Percentiles rank a stretch among this genome's conserved stretches.
These are phyloP conservation scores for Ciconia maguari DNA, from an alignment of 2,113 vertebrate genomes.

Conservation along the genomic window DNA sequence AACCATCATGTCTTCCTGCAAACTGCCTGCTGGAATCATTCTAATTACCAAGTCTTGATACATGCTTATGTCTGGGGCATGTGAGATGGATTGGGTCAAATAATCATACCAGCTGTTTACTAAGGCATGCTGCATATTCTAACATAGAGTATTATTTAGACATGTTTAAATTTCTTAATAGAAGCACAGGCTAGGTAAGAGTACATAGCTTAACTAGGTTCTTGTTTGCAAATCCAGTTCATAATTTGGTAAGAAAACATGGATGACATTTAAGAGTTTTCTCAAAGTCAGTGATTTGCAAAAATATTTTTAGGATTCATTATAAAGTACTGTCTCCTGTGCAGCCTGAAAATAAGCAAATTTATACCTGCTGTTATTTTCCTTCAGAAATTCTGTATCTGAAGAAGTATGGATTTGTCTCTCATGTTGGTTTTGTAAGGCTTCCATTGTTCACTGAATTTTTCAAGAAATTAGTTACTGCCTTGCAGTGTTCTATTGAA, in stretches of 20 bases:
- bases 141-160: background rate
- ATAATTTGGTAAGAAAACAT: background rate
- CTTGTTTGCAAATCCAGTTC: background rate
- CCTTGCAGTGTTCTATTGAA: background rate
- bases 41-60: background rate
- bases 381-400: background rate
- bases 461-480: background rate
- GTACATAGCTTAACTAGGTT: background rate
- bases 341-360: background rate
- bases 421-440: background rate
- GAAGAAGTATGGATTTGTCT: background rate
- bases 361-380: background rate
- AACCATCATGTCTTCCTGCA: background rate
- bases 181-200: background rate
- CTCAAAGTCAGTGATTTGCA: background rate
- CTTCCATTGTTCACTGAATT: background rate
- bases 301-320: background rate
- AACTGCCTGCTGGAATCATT: background rate
- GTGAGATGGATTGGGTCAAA: background rate
- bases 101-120: background rate
- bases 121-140: background rate
- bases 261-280: background rate
- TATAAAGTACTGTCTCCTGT: background rate
- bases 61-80: background rate
- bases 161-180: background rate